Base-by-base conservation (phyloP, 2,888 invertebrate genomes). In the Tetanocera ferruginea region DNA sequence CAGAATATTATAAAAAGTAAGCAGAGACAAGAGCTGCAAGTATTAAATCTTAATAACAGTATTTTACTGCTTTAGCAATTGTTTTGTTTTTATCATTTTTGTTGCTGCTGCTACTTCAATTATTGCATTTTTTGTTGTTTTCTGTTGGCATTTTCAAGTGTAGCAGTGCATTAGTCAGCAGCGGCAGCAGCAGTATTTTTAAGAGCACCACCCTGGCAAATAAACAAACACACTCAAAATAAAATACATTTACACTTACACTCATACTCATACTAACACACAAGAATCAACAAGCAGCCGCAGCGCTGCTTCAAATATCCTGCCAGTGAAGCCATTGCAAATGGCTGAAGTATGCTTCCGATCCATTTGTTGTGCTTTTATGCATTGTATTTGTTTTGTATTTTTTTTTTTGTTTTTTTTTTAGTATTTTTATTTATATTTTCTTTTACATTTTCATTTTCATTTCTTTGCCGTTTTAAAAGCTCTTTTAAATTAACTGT, bases 341-440 rank as follows among this genome's bases (percentile, higher is more conserved):
- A 66, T 66, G 66, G 66, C 19, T 74, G 49, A 62, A 62, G 73
- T 49, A 49, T 49, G 64, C 64, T 64, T 74, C 73, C 73, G 43
- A 73, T 73, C 73, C 60, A 73, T 73, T 73, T 73, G 73, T 62
- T 73, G 43, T 43, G 73, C 49, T 62, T 25, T 74, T 74, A 51
- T 64, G 73, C 64, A 49, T 28, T 31, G 62, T 34, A 66, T 34
- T 19, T 34, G 31, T 66, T 43, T n/a, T 37, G 6, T 8, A 8
- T 43, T 43, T 11, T 43, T 11, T 11, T 43, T 28, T 60, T 28
- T 17, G 5, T 60, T 60, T 60, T 28, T 60, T 28, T 17, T 11
- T 60, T 60, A 25, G 60, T 60, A 28, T 14, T 60, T 60, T 60
- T 25, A 5, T 25, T 60, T 28, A 43, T n/a, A 28, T 60, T 60